Evolutionary conservation across 1,140 invertebrate genomes (phyloP).

Genomic region (Achatina immaculata): DNA sequence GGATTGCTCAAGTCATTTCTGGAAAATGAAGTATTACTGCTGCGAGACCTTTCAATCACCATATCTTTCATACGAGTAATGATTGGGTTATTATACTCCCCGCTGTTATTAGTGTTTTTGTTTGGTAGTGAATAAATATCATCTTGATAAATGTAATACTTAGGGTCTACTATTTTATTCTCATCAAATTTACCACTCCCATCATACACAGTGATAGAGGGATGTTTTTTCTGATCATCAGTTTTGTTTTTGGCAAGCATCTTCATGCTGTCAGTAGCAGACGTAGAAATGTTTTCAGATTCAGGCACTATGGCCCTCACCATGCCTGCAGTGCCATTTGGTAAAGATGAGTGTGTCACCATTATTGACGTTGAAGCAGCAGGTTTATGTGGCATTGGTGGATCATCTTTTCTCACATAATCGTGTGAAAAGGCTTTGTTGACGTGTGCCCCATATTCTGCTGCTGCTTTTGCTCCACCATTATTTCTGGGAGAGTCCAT

Average conservation of each 20-base stretch:
- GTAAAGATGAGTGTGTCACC: neutral
- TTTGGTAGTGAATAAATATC: slow-evolving; percentile 35
- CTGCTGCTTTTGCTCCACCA: neutral
- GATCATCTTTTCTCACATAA: neutral
- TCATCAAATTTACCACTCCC: neutral
- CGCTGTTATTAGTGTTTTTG: slow-evolving; percentile 8
- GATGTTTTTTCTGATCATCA: slow-evolving; percentile 39
- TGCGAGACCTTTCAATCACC: slow-evolving; percentile 29
- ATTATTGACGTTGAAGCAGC: neutral
- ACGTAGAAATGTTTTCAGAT: slow-evolving; percentile 3
- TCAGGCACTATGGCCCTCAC: neutral
- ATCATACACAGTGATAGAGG: neutral
- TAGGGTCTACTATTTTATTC: neutral
- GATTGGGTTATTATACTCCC: slow-evolving; percentile 36
- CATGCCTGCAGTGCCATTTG: neutral
- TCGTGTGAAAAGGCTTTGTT: slow-evolving; percentile 18
- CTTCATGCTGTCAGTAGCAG: slow-evolving; percentile 46
- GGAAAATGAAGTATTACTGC: slow-evolving; percentile 14
- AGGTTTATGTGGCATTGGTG: neutral
- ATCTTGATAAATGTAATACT: slow-evolving; percentile 36
- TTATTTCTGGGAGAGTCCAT: neutral
- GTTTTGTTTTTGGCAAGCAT: slow-evolving; percentile 44
- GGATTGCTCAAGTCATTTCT: neutral
- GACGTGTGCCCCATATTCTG: neutral
- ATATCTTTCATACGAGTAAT: slow-evolving; percentile 40